Evolutionary conservation across 2,888 invertebrate genomes (phyloP).

Genomic region (Mesorhabditis belari): DNA sequence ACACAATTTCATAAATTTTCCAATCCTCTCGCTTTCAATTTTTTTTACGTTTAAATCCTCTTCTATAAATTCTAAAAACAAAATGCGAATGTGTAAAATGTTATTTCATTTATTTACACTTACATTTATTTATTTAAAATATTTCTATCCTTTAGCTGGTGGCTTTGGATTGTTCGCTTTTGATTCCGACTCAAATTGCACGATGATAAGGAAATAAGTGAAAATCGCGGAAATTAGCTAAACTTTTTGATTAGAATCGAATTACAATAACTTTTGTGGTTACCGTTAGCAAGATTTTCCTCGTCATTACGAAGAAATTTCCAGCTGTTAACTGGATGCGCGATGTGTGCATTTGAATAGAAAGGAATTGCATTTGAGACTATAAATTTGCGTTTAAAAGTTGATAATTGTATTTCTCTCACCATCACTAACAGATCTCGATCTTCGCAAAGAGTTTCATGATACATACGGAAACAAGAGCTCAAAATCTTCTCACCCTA

Average conservation of each 20-base stretch:
- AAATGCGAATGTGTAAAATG: too few species aligned
- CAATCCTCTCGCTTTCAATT: too few species aligned
- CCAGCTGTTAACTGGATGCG: slow-evolving; percentile 11
- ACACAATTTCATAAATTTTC: too few species aligned
- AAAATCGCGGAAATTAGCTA: slow-evolving; percentile 29
- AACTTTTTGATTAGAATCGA: not conserved
- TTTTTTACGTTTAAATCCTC: too few species aligned
- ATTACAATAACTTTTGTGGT: not conserved
- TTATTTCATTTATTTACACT: too few species aligned
- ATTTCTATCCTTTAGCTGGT: too few species aligned
- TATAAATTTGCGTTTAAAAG: slow-evolving; percentile 4
- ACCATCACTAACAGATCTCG: slow-evolving; percentile 28
- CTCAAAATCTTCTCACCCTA: slow-evolving; percentile 26
- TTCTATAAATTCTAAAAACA: too few species aligned
- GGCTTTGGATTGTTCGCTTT: too few species aligned
- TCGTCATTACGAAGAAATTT: slow-evolving; percentile 32
- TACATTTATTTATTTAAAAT: too few species aligned
- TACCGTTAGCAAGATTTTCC: slow-evolving; percentile 28
- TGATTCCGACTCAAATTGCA: slow-evolving; percentile 14
- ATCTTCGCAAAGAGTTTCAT: slow-evolving; percentile 31
- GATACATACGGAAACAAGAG: slow-evolving; percentile 33
- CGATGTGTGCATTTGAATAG: slow-evolving; percentile 28
- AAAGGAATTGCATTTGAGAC: slow-evolving; percentile 32
- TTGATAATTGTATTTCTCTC: not conserved
- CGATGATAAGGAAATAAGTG: slow-evolving; percentile 31